These are phyloP conservation scores for Hyles vespertilio DNA, from an alignment of 1,140 invertebrate species.

Conservation along the genomic window DNA sequence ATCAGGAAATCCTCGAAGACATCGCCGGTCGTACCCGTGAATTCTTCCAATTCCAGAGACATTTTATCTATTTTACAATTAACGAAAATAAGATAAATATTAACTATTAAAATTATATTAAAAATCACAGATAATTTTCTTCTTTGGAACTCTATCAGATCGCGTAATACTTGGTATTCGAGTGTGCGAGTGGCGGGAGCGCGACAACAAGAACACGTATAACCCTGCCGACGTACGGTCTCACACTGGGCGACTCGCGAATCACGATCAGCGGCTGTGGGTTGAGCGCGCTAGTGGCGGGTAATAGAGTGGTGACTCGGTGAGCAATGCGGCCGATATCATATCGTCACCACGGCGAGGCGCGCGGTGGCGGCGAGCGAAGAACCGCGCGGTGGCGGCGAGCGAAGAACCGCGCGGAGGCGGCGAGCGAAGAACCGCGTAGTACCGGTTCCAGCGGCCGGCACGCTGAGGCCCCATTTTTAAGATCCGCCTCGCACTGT, in stretches of 20 bases:
- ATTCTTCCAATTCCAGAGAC: constrained; percentile 72
- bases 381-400: constrained; percentile 38
- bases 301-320: neutral
- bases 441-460: constrained; percentile 39
- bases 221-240: constrained; percentile 33
- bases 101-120: constrained; percentile 39
- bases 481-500: constrained; percentile 11
- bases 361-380: constrained; percentile 26
- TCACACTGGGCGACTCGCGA: constrained; percentile 42
- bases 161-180: constrained; percentile 41
- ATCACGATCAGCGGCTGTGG: constrained; percentile 8
- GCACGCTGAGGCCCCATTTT: constrained; percentile 19
- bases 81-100: constrained; percentile 42
- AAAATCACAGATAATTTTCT: constrained; percentile 62
- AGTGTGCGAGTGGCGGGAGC: constrained; percentile 36
- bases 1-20: constrained; percentile 80
- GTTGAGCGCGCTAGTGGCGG: too few relatives aligned
- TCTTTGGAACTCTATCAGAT: constrained; percentile 69
- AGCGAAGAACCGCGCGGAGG: constrained; percentile 38
- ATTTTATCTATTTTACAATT: constrained; percentile 53
- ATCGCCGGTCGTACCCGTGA: constrained; percentile 71
- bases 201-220: constrained; percentile 37
- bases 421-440: constrained; percentile 40
- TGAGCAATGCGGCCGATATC: constrained; percentile 16
- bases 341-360: constrained; percentile 33